phyloP scores from a whole-genome alignment of 2,888 invertebrate genomes.

The Agrochola lychnidis region DNA sequence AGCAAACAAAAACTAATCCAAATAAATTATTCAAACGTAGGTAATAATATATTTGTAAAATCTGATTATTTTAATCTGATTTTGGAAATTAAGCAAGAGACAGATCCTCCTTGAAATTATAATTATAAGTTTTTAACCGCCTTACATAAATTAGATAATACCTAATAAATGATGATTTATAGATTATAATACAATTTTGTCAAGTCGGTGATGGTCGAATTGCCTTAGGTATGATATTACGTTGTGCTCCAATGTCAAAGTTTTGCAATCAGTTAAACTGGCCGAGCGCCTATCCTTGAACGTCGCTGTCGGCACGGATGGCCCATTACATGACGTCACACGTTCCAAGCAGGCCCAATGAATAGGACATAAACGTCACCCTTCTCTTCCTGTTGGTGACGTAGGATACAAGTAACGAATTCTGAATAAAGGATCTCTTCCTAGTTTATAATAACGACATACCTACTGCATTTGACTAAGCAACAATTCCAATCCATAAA shows the following conservation, averaged over 20 bases:
- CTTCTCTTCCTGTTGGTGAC: conserved; percentile 49
- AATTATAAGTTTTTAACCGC: conserved; percentile 21
- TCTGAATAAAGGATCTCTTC: neutral
- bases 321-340: conserved; percentile 54
- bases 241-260: conserved; percentile 56
- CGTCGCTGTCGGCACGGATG: conserved; percentile 41
- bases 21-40: conserved; percentile 24
- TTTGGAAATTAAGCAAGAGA: conserved; percentile 30
- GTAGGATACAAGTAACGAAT: conserved; percentile 23
- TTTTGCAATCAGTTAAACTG: conserved; percentile 54
- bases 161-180: conserved; percentile 30
- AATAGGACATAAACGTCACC: conserved; percentile 50
- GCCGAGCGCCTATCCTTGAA: conserved; percentile 41
- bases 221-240: conserved; percentile 36
- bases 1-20: neutral
- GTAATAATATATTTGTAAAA: conserved; percentile 22
- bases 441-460: neutral
- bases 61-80: conserved; percentile 8
- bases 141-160: conserved; percentile 31
- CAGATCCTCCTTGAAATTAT: conserved; percentile 52
- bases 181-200: conserved; percentile 43
- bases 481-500: neutral
- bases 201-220: conserved; percentile 29
- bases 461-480: neutral
- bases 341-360: conserved; percentile 34